A percentile compares a stretch with the other conserved stretches of the same genome.
phyloP scores from a whole-genome alignment of 2,888 invertebrate species.

The Neria commutata region DNA sequence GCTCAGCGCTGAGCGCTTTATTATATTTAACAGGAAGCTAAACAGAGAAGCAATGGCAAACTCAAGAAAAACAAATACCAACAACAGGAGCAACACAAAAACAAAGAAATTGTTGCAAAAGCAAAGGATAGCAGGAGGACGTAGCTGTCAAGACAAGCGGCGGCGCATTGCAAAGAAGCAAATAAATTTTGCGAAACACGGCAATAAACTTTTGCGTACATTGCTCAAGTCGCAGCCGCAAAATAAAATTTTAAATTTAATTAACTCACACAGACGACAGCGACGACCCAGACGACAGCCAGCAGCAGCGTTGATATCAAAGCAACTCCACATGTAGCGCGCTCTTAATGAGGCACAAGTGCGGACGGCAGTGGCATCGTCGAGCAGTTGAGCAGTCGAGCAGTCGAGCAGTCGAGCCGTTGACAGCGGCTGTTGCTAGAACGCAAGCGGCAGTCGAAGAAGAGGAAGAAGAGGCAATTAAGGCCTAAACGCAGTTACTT shows the following conservation, averaged over 20 bases:
- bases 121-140: background rate
- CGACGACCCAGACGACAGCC: too few relatives aligned
- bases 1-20: background rate
- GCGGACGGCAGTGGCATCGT: too few relatives aligned
- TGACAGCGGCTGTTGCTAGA: background rate
- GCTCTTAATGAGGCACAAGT: too few relatives aligned
- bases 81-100: background rate
- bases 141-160: background rate
- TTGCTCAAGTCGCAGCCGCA: background rate
- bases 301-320: too few relatives aligned
- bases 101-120: background rate
- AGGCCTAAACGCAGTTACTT: too few relatives aligned
- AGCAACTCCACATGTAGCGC: too few relatives aligned
- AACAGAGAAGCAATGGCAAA: background rate
- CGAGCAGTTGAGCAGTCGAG: too few relatives aligned
- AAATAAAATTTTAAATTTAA: constrained; percentile 4
- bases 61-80: too few relatives aligned
- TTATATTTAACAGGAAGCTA: background rate
- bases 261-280: background rate
- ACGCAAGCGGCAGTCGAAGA: background rate
- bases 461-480: too few relatives aligned
- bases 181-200: background rate
- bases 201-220: background rate
- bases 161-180: background rate
- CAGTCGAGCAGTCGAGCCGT: too few relatives aligned